Conservation (phyloP, 2,797 vertebrate genomes). For the Hipposideros larvatus region DNA sequence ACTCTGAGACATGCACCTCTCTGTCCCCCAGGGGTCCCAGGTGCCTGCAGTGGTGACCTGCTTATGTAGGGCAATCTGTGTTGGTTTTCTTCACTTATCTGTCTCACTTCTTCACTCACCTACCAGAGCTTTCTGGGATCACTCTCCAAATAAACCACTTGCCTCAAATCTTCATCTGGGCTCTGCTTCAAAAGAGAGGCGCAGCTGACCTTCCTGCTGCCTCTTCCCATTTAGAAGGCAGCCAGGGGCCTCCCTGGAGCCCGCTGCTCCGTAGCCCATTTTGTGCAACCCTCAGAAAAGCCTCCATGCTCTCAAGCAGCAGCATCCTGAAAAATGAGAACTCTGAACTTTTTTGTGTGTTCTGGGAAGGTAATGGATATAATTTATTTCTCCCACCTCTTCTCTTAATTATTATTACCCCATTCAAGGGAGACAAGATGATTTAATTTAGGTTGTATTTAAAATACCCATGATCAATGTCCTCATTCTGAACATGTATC, state of each 20-base stretch:
- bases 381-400: constrained; percentile 66
- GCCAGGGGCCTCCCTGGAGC: not conserved
- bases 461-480: constrained; percentile 66
- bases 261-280: not conserved
- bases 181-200: not conserved
- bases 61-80: not conserved
- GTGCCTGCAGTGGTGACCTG: too few species aligned
- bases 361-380: constrained; percentile 46
- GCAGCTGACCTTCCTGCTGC: not conserved
- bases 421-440: constrained; percentile 69
- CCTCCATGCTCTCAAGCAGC: not conserved
- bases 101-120: not conserved
- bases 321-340: constrained; percentile 56
- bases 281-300: not conserved
- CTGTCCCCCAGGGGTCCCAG: not conserved
- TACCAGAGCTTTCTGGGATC: not conserved
- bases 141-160: not conserved
- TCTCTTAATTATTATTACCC: constrained; percentile 68
- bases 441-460: constrained; percentile 67
- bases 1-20: not conserved
- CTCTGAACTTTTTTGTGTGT: not conserved
- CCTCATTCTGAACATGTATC: constrained; percentile 79
- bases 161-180: not conserved
- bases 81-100: not conserved
- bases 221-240: too few species aligned